phyloP scores from a whole-genome alignment of 2,113 vertebrate genomes.

The Erpornis zantholeuca region DNA sequence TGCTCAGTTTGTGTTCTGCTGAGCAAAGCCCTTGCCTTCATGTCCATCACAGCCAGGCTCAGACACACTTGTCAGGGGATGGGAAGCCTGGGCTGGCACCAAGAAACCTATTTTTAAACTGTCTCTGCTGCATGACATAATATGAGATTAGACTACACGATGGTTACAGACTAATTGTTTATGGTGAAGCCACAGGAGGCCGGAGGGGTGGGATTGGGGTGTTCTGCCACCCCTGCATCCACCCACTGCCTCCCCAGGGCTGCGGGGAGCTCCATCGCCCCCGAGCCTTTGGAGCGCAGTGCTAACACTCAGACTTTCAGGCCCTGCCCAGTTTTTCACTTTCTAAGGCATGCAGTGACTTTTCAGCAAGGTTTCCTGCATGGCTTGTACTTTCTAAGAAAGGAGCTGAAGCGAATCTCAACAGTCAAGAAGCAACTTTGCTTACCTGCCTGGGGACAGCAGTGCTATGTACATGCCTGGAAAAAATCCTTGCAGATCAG shows the following conservation, averaged over 20 bases:
- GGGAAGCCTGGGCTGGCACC: neutral
- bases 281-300: rapidly evolving
- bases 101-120: neutral
- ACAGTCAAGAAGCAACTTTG: neutral
- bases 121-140: neutral
- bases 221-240: neutral
- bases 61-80: rapidly evolving
- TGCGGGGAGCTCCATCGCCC: rapidly evolving
- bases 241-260: rapidly evolving
- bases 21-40: neutral
- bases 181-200: neutral
- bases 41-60: neutral
- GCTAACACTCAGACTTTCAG: neutral
- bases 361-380: neutral
- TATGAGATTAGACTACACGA: neutral
- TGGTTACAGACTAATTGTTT: neutral
- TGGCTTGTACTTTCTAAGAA: conserved; percentile 34
- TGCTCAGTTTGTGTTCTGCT: neutral
- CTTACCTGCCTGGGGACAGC: neutral
- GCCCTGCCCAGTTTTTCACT: neutral
- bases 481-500: neutral
- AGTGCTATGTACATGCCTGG: rapidly evolving
- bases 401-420: neutral
- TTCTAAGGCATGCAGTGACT: neutral
- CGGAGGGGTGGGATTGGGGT: neutral